These are phyloP conservation scores for Nanorana parkeri DNA, from an alignment of 2,113 vertebrate genomes.

Conservation along the genomic window DNA sequence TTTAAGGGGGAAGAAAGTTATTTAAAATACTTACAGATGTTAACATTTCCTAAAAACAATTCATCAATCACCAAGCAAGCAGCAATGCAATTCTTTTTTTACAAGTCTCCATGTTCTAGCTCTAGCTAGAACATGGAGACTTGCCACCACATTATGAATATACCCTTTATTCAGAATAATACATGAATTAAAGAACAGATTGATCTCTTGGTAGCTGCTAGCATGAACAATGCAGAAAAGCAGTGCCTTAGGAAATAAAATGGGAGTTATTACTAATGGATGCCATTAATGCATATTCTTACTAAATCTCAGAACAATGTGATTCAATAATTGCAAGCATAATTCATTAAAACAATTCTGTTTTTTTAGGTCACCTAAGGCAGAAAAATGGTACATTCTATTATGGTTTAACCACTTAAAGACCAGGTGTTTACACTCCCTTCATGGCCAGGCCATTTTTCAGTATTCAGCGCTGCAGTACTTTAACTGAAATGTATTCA, in stretches of 20 bases:
- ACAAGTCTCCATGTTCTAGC: background rate
- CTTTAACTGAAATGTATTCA: too few species aligned
- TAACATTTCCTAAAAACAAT: slow-evolving; percentile 35
- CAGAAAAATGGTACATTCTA: too few species aligned
- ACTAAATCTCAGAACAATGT: background rate
- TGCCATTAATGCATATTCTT: background rate
- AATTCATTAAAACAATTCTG: background rate
- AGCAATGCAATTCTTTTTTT: background rate
- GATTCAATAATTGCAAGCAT: background rate
- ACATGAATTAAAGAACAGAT: background rate
- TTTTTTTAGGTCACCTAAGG: background rate
- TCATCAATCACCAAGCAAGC: slow-evolving; percentile 3
- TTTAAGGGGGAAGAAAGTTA: slow-evolving; percentile 7
- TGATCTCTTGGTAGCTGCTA: background rate
- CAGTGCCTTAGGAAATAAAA: background rate
- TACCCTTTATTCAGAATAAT: background rate
- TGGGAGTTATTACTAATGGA: background rate
- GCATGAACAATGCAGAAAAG: background rate
- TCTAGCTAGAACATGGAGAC: too few species aligned
- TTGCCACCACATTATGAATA: background rate
- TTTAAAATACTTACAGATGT: slow-evolving; percentile 34
- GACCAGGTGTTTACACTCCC: too few species aligned
- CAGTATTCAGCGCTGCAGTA: too few species aligned
- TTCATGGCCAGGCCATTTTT: too few species aligned
- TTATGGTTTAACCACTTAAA: too few species aligned